Base-by-base conservation (phyloP, 2,113 vertebrate genomes). In the Formicarius rufipectus region DNA sequence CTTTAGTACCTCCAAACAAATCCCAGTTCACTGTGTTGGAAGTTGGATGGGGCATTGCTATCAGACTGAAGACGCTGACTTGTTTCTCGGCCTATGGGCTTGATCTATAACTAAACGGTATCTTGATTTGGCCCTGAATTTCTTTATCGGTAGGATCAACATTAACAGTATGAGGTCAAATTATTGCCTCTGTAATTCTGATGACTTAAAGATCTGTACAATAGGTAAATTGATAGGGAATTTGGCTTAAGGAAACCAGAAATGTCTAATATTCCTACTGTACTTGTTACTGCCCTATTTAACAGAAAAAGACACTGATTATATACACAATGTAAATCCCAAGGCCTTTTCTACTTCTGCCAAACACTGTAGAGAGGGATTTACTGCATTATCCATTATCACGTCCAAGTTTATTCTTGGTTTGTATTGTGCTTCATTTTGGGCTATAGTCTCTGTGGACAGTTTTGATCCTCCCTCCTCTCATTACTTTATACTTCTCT, bases 351-450 rank as follows among this genome's bases (percentile, higher is more conserved):
- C 88, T 89, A 66, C 72, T 95, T 90, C 90, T 97, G 96, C 95
- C 95, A 96, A 97, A 95, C 69, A 91, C 84, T 84, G 91, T 78
- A 94, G 77, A 89, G 80, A 87, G 89, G 91, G 95, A 97, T 97
- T 97, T 97, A 92, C 84, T 94, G 91, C 87, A 94, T 96, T 96
- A 96, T 90, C 96, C 96, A 76, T 96, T 93, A 96, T 96, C 93
- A 82, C 20, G 18, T 97, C 93, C 95, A 97, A 97, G 95, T 96
- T 96, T 97, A 95, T 97, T 98, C 89, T 97, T 97, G 97, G 97
- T 97, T 96, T 77, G 64, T 49, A 94, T 94, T 96, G 79, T 93
- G 80, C 88, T 95, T 97, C 96, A 82, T 97, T 97, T 97, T 87
- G 92, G 92, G 49, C 84, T 92, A 92, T 87, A 76, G 95, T 95